Evolutionary conservation across 2,888 invertebrate species (phyloP), one percentile per base, ranked within the genome.

Genomic region (Linyphia triangularis): DNA sequence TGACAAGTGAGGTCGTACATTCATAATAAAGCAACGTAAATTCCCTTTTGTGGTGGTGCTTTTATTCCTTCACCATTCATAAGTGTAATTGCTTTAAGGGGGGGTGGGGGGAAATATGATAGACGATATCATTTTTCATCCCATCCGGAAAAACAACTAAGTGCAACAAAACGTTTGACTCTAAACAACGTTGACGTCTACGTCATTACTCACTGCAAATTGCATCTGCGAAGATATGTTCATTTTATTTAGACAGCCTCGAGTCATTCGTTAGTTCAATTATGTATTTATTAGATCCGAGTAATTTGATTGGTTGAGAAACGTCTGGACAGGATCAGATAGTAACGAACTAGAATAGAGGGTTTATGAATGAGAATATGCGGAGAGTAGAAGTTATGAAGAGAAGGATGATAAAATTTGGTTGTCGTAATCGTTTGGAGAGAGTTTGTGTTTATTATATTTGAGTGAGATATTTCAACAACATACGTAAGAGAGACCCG

Each of bases 261-360:
- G 22, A 40, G 19, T 70, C 82, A 82, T 82, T 72, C 40, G 57
- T 82, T 70, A 72, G 26, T 40, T 70, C 82, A 82, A 82, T 82
- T 82, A 82, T 40, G 72, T 82, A 82, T 72, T 72, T 82, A 82
- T 82, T 82, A 72, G 70, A 72, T 72, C 43, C 59, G 28, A 43
- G 82, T 82, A 82, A 82, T 82, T 63, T 72, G 72, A 82, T 82
- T 82, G 61, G 72, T 24, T 72, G 61, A n/a, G 16, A 13, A 7
- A 30, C 72, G 59, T 72, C 82, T 82, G 82, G 43, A 10, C 30
- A 63, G 43, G 30, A 72, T 82, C 82, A 78, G n/a, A n/a, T n/a
- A n/a, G 22, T 37, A 43, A 28, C 43, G 43, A 24, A 28, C 70
- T n/a, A 26, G 70, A 70, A 26, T 70, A 22, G 33, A 51, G 37